These are phyloP conservation scores for Spodoptera littoralis DNA, from an alignment of 2,888 invertebrate genomes.

Conservation along the genomic window DNA sequence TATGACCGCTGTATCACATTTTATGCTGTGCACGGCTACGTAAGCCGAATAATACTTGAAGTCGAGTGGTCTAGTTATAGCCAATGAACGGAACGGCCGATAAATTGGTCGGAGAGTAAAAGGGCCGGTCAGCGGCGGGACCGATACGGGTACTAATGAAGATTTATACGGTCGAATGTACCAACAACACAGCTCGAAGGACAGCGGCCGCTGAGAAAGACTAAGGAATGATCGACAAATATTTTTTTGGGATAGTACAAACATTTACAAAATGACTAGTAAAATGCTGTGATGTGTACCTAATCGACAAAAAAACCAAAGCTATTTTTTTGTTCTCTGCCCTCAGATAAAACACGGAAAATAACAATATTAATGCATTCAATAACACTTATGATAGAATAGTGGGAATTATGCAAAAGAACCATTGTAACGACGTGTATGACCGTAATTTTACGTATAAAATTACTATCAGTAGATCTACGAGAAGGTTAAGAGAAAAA, in stretches of 20 bases:
- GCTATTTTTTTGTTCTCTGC: too few species aligned
- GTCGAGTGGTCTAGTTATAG: slow-evolving; percentile 59
- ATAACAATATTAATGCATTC: too few species aligned
- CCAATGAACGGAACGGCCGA: slow-evolving; percentile 63
- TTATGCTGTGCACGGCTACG: slow-evolving; percentile 50
- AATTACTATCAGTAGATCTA: slow-evolving; percentile 40
- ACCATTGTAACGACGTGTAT: slow-evolving; percentile 20
- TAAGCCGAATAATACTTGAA: slow-evolving; percentile 51
- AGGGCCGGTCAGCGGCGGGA: slow-evolving; percentile 60
- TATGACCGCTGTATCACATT: slow-evolving; percentile 48
- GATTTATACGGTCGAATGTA: slow-evolving; percentile 70
- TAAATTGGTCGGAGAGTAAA: slow-evolving; percentile 65
- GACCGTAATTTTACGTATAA: slow-evolving; percentile 21
- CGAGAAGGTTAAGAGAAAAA: slow-evolving; percentile 31
- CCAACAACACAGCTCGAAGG: slow-evolving; percentile 34
- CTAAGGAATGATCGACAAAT: slow-evolving; percentile 7
- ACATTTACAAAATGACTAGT: too few species aligned
- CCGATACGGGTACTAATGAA: slow-evolving; percentile 72
- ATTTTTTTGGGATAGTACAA: neutral
- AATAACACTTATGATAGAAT: slow-evolving; percentile 17
- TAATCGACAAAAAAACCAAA: too few species aligned
- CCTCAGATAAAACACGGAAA: too few species aligned
- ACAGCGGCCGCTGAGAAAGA: slow-evolving; percentile 31
- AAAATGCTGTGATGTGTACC: too few species aligned
- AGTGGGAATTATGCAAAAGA: slow-evolving; percentile 20